Evolutionary conservation across 2,888 invertebrate species (phyloP).

Genomic region (Chorisops tibialis): DNA sequence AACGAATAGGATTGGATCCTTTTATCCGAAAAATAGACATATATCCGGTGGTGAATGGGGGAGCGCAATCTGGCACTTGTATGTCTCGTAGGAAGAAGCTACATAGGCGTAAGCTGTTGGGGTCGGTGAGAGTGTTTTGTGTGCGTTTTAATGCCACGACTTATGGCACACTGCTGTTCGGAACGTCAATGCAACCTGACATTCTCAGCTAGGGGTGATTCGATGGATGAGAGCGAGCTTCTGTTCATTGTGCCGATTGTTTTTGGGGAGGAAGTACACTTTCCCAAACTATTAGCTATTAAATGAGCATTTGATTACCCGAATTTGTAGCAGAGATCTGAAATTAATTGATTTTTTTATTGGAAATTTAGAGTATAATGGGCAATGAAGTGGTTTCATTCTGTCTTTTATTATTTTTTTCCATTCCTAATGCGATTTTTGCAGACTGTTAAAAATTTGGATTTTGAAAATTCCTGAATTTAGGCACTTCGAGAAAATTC

Average conservation of each 20-base stretch:
- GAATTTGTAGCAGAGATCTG: neutral
- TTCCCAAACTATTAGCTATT: conserved; percentile 20
- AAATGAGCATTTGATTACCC: conserved; percentile 31
- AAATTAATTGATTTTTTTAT: conserved; percentile 24
- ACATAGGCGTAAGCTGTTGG: conserved; percentile 13
- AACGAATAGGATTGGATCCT: conserved; percentile 28
- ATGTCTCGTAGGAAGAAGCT: conserved; percentile 28
- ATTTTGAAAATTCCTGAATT: no score
- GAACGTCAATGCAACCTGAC: conserved; percentile 47
- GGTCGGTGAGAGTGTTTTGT: conserved; percentile 29
- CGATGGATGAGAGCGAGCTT: neutral
- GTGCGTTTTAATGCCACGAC: conserved; percentile 52
- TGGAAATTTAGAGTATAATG: no score
- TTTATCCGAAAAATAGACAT: conserved; percentile 35
- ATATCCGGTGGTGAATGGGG: conserved; percentile 31
- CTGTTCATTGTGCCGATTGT: neutral
- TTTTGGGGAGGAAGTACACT: conserved; percentile 1
- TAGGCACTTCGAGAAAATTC: no score
- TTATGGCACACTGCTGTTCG: conserved; percentile 47
- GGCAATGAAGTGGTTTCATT: no score
- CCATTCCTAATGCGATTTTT: no score
- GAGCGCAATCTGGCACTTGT: conserved; percentile 19
- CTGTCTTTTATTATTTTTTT: no score
- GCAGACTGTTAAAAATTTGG: no score
- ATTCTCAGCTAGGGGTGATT: conserved; percentile 33